Base-by-base conservation (phyloP, 53 echinoderm and acorn worm species). In the Crossaster papposus region DNA sequence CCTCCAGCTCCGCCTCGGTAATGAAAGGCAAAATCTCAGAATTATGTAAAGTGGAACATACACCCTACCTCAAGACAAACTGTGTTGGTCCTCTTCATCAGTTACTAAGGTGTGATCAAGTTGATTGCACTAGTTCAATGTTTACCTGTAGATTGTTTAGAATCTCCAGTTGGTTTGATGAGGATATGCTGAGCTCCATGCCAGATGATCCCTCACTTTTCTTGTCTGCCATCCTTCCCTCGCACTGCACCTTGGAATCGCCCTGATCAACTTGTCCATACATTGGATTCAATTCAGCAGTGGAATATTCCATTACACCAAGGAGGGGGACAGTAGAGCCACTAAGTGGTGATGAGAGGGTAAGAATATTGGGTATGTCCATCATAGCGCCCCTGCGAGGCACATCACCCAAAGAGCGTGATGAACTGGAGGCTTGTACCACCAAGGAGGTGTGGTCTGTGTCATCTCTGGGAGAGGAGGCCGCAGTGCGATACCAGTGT, bases 1-100 rank as follows among this genome's bases (percentile, higher is more conserved):
- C 87, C 4, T 87, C 64, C n/a, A 87, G 63, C 63, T 87, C 87
- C n/a, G 87, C 76, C 87, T 87, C n/a, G n/a, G n/a, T n/a, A 44
- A 44, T 44, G 44, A 38, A n/a, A 38, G 38, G 38, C 38, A 38
- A 38, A 2, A 38, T 38, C 38, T 7, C 38, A 38, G 2, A 38
- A 44, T 44, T 44, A 44, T 7, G 44, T 44, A 9, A 44, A 44
- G 9, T 44, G 44, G 44, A 44, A 5, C 44, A 44, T 44, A 37
- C 44, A 44, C 44, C n/a, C n/a, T n/a, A n/a, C n/a, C 44, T 44
- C 44, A 44, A 44, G 44, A 44, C 1, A 44, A 1, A 44, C 9
- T 44, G 44, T 44, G 44, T 44, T 44, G 6, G 2, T 44, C 44
- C 44, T 7, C 44, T 44, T 44, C 9, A 44, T 44, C 44, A 1